Base-by-base conservation (phyloP, 2,888 invertebrate species). In the Ecliptopera silaceata region DNA sequence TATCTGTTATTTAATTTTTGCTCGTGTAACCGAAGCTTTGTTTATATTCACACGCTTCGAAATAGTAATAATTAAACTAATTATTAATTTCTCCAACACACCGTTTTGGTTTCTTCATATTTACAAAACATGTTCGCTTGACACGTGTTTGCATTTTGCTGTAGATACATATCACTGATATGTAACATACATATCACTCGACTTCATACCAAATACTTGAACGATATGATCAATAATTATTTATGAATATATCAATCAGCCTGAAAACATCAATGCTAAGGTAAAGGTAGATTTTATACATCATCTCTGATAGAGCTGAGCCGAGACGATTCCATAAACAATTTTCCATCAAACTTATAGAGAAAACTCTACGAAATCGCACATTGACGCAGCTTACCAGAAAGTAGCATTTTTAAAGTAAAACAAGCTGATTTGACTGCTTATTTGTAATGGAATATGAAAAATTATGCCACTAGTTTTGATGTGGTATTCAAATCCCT, bases 111-210 rank as follows among this genome's bases (percentile, higher is more conserved):
- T 48, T 55, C 36, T 52, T 51, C 20, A 43, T 44, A 65, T 74
- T 75, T 71, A 67, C 69, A 70, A 76, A 74, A 70, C 64, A 73
- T 32, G 49, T 54, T 11, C 42, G 57, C 50, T 63, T 63, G 63
- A 63, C 63, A 61, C 67, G 64, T 64, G 68, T 60, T 59, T 43
- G 56, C 56, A 62, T 69, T 71, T 66, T 53, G 44, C 43, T 46
- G 47, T 47, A 31, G 56, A 53, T 57, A 68, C n/a, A n/a, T n/a
- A n/a, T n/a, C n/a, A n/a, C n/a, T 65, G 11, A 15, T 41, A 66
- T 72, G 71, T 71, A n/a, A n/a, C n/a, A n/a, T n/a, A n/a, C n/a
- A n/a, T 77, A 71, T 72, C 71, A 47, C 32, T 58, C 17, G 22
- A 22, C 22, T 64, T 42, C 55, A 51, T 56, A 60, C 61, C 58